phyloP scores from a whole-genome alignment of 2,888 invertebrate species.

The Melanostoma mellinum region DNA sequence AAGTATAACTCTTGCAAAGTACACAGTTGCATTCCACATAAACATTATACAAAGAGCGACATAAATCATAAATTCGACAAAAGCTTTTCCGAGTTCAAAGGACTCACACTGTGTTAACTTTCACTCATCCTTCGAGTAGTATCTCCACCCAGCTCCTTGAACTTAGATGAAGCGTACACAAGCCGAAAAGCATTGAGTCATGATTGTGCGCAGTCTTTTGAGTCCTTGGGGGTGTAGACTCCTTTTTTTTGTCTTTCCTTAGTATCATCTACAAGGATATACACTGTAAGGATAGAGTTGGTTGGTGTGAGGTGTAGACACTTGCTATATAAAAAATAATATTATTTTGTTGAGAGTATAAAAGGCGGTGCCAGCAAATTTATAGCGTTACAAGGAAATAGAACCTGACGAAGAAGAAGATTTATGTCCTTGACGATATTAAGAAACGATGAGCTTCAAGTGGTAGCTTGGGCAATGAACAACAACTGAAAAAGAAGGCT shows the following conservation, averaged over 20 bases:
- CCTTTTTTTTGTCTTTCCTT: constrained; percentile 42
- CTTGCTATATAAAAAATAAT: constrained; percentile 49
- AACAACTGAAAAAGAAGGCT: constrained; percentile 2
- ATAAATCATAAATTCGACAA: constrained; percentile 72
- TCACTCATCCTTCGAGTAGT: constrained; percentile 56
- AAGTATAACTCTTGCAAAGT: not conserved
- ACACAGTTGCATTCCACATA: constrained; percentile 14
- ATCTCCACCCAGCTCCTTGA: constrained; percentile 59
- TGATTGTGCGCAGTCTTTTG: constrained; percentile 66
- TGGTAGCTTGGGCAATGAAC: constrained; percentile 17
- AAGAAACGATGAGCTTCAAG: constrained; percentile 60
- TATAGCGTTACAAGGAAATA: constrained; percentile 61
- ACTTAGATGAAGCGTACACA: constrained; percentile 49
- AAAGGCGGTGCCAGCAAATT: constrained; percentile 72
- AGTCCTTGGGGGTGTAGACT: constrained; percentile 62
- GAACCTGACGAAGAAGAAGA: constrained; percentile 59
- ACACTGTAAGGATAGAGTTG: constrained; percentile 27
- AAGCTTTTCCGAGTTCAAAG: constrained; percentile 72
- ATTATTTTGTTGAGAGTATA: constrained; percentile 68
- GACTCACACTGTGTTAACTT: constrained; percentile 62
- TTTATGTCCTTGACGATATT: constrained; percentile 69
- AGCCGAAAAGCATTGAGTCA: constrained; percentile 38
- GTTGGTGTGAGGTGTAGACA: constrained; percentile 37
- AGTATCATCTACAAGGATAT: constrained; percentile 31
- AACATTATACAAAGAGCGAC: constrained; percentile 35